phyloP scores from a whole-genome alignment of 2,113 vertebrate genomes.

The Salvator merianae region DNA sequence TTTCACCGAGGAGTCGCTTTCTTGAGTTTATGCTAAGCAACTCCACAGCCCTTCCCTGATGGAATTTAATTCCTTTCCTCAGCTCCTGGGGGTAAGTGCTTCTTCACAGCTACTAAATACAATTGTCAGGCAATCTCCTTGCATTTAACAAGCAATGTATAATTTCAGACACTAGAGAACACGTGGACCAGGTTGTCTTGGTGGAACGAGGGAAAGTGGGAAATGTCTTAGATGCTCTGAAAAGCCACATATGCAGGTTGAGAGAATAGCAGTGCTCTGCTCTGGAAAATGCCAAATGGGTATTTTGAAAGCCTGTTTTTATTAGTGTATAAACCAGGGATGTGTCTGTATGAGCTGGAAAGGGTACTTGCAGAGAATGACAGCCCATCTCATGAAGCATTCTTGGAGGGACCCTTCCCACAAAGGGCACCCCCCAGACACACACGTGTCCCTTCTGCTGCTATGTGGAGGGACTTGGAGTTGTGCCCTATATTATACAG shows the following conservation, averaged over 20 bases:
- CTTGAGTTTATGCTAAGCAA: not conserved
- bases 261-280: too few relatives aligned
- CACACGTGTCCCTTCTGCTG: too few relatives aligned
- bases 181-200: not conserved
- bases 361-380: too few relatives aligned
- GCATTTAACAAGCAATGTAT: not conserved
- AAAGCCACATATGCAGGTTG: not conserved
- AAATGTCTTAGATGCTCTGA: not conserved
- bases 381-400: too few relatives aligned
- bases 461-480: too few relatives aligned
- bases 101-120: constrained; percentile 16
- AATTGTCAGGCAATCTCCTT: constrained; percentile 8
- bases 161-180: not conserved
- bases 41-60: not conserved
- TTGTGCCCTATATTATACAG: too few relatives aligned
- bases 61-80: not conserved
- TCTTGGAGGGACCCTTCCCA: too few relatives aligned
- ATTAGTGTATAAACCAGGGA: not conserved
- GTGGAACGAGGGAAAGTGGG: not conserved
- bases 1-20: not conserved
- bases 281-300: too few relatives aligned
- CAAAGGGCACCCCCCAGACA: too few relatives aligned
- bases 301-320: not conserved
- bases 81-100: not conserved
- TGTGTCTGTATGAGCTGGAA: too few relatives aligned